Evolutionary conservation across 2,113 vertebrate genomes (phyloP).

Genomic region (Glaucomys volans): DNA sequence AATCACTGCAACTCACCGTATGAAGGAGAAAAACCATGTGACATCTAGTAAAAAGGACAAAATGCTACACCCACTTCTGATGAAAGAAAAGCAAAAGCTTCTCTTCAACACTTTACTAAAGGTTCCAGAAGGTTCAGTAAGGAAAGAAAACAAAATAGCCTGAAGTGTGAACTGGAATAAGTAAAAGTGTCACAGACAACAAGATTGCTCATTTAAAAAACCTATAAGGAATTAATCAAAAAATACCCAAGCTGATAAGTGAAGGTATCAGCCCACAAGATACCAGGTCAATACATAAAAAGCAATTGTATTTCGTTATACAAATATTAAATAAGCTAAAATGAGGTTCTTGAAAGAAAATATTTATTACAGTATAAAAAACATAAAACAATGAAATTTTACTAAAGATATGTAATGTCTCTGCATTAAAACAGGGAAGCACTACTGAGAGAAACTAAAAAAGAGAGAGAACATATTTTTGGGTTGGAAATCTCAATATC

Average conservation of each 20-base stretch:
- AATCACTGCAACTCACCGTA: not conserved
- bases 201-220: not conserved
- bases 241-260: not conserved
- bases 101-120: not conserved
- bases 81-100: not conserved
- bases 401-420: not conserved
- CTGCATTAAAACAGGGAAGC: not conserved
- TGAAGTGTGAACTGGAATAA: not conserved
- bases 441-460: not conserved
- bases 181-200: not conserved
- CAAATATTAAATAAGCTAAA: not conserved
- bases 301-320: not conserved
- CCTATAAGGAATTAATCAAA: not conserved
- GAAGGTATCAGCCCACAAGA: not conserved
- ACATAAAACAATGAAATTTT: not conserved
- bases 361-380: not conserved
- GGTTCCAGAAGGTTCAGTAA: not conserved
- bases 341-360: not conserved
- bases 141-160: not conserved
- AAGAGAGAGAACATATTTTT: not conserved
- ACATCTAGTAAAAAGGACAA: not conserved
- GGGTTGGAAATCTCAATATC: not conserved
- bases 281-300: not conserved
- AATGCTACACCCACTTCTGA: slow-evolving; percentile 13
- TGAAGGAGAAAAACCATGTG: not conserved